Evolutionary conservation across 2,797 vertebrate genomes (phyloP).

Genomic region (Sandelia bainsii): DNA sequence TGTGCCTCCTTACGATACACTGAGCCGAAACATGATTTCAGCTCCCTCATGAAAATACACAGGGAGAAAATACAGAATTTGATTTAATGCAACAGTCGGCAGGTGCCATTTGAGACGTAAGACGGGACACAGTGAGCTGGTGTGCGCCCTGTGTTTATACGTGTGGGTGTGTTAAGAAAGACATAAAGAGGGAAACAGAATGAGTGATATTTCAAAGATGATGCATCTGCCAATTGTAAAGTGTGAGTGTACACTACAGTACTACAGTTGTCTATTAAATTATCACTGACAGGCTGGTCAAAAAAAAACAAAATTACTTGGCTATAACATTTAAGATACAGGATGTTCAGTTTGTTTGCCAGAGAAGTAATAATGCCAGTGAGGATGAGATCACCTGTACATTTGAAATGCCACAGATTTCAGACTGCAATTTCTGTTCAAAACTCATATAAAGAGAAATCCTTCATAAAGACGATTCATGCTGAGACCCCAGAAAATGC

Average conservation of each 20-base stretch:
- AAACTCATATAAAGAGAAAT: constrained; percentile 41
- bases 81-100: constrained; percentile 33
- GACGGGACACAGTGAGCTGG: constrained; percentile 10
- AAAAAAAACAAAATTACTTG: constrained; percentile 31
- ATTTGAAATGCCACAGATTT: constrained; percentile 46
- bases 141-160: constrained; percentile 10
- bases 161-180: constrained; percentile 34
- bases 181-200: constrained; percentile 37
- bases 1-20: constrained; percentile 58
- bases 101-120: not conserved
- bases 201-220: constrained; percentile 37
- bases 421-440: constrained; percentile 40
- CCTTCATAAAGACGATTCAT: constrained; percentile 41
- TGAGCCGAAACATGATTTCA: constrained; percentile 61
- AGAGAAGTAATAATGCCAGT: constrained; percentile 47
- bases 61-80: constrained; percentile 12
- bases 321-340: constrained; percentile 59
- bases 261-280: constrained; percentile 24
- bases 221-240: constrained; percentile 26
- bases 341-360: constrained; percentile 8
- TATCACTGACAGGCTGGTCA: constrained; percentile 29
- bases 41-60: constrained; percentile 58
- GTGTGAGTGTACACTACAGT: not conserved
- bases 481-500: constrained; percentile 54
- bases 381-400: constrained; percentile 58